Percentiles rank a stretch among this genome's conserved stretches.
Conservation (phyloP, 1,140 invertebrate species). For the Wasmannia auropunctata region DNA sequence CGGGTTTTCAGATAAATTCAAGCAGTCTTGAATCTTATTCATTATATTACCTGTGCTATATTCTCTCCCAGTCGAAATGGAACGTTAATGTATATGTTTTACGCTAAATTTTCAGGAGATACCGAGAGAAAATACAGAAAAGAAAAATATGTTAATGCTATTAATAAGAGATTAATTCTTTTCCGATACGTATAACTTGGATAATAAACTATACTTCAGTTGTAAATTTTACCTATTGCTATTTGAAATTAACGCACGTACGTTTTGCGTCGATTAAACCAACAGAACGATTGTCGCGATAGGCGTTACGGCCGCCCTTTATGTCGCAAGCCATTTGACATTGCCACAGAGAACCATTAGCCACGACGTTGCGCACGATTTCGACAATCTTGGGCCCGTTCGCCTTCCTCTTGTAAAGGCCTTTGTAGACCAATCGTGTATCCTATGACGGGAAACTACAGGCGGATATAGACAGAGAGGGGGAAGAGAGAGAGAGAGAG, state of each 20-base stretch:
- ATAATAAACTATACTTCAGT: neutral
- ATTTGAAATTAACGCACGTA: constrained; percentile 2
- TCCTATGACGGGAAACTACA: constrained; percentile 64
- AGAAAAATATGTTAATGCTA: neutral
- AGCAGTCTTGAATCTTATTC: constrained; percentile 66
- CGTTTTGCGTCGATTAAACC: constrained; percentile 23
- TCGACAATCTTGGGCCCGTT: constrained; percentile 67
- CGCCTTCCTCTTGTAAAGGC: constrained; percentile 64
- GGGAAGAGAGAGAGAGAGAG: neutral
- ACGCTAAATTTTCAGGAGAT: neutral
- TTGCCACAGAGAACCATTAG: constrained; percentile 32
- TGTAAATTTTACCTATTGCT: neutral
- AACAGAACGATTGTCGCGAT: constrained; percentile 17
- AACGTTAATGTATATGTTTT: constrained; percentile 58
- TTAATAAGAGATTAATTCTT: neutral
- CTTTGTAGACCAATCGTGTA: constrained; percentile 65
- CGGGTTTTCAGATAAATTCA: constrained; percentile 62
- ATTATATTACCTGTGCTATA: constrained; percentile 55
- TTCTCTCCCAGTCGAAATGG: constrained; percentile 31
- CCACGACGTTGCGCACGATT: constrained; percentile 38
- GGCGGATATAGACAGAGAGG: neutral
- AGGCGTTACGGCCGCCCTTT: constrained; percentile 2
- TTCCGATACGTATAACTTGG: neutral
- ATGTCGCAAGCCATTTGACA: constrained; percentile 24
- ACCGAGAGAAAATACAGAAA: neutral